Evolutionary conservation across 2,797 vertebrate species (phyloP).

Genomic region (Ctenosaura bakeri): DNA sequence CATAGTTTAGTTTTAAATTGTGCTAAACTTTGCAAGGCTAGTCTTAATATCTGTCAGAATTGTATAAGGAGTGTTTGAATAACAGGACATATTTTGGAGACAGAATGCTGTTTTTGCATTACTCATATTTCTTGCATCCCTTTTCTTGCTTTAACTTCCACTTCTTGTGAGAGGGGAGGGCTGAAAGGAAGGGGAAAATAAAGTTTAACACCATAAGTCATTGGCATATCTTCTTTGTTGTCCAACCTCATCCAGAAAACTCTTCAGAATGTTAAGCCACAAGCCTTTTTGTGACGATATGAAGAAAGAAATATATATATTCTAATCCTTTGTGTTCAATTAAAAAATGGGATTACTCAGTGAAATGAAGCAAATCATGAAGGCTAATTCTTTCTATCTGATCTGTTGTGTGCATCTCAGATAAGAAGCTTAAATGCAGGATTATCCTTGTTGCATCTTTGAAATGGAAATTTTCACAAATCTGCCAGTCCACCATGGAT

Average conservation of each 20-base stretch:
- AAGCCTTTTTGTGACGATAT: background rate
- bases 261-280: background rate
- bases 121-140: background rate
- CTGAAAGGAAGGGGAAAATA: too few species aligned
- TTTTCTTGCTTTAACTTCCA: background rate
- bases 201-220: background rate
- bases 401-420: slow-evolving; percentile 20
- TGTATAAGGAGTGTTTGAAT: background rate
- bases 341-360: slow-evolving; percentile 15
- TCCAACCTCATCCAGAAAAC: background rate
- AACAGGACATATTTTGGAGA: background rate
- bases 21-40: too few species aligned
- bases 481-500: background rate
- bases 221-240: background rate
- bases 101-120: background rate
- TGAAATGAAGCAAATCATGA: slow-evolving; percentile 28
- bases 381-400: slow-evolving; percentile 19
- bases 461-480: slow-evolving; percentile 9
- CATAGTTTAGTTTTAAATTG: background rate
- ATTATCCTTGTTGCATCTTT: slow-evolving; percentile 27
- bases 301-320: background rate
- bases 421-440: slow-evolving; percentile 20
- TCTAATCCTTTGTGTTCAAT: slow-evolving; percentile 20
- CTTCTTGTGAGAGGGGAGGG: background rate
- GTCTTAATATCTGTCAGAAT: background rate